These are phyloP conservation scores for Xiphophorus hellerii DNA, from an alignment of 2,113 vertebrate species.

Conservation along the genomic window DNA sequence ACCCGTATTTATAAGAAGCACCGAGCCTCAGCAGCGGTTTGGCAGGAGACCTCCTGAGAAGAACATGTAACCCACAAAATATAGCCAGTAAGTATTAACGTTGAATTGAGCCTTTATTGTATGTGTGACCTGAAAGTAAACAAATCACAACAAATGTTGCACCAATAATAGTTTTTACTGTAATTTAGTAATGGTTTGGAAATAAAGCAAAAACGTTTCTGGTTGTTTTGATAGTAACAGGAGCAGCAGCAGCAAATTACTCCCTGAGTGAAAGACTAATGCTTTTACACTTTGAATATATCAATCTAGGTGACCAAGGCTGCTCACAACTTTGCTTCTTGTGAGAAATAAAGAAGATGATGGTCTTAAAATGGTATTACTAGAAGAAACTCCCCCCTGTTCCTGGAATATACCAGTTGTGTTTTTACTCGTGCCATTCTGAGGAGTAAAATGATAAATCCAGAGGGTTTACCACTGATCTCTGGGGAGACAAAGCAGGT, in stretches of 20 bases:
- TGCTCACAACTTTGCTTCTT: conserved; percentile 80
- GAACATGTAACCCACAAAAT: conserved; percentile 77
- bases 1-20: conserved; percentile 72
- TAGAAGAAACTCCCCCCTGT: conserved; percentile 69
- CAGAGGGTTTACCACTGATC: conserved; percentile 76
- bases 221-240: conserved; percentile 70
- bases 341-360: conserved; percentile 80
- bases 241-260: conserved; percentile 57
- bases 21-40: conserved; percentile 69
- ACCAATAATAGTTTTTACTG: conserved; percentile 68
- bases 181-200: conserved; percentile 62
- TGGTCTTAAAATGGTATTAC: conserved; percentile 78
- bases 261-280: conserved; percentile 75
- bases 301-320: conserved; percentile 83
- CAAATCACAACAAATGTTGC: conserved; percentile 80
- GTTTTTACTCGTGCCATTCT: conserved; percentile 67
- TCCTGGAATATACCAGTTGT: conserved; percentile 78
- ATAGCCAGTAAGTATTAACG: conserved; percentile 83
- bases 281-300: conserved; percentile 81
- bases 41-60: conserved; percentile 79
- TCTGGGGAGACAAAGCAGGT: conserved; percentile 78
- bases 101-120: conserved; percentile 80
- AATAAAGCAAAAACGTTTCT: conserved; percentile 67
- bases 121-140: conserved; percentile 78
- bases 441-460: conserved; percentile 78